Percentiles rank a stretch among this genome's conserved stretches.
Evolutionary conservation across 2,113 vertebrate genomes (phyloP).

Genomic region (Hypanus sabinus): DNA sequence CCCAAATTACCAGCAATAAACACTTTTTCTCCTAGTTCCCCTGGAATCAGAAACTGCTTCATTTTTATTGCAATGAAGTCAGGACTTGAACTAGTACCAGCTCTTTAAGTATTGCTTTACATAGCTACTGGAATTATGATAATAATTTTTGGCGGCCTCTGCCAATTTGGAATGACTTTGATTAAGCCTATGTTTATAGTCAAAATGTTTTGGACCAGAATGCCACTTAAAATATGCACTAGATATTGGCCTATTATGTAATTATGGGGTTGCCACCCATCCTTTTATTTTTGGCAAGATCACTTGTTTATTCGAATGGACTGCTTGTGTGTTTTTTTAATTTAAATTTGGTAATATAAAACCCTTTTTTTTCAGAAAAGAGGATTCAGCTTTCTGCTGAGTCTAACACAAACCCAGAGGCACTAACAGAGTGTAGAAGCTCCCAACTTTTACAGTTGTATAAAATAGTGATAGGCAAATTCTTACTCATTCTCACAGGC

Average conservation of each 20-base stretch:
- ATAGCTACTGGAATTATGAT: neutral
- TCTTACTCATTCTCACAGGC: no score
- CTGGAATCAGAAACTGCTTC: neutral
- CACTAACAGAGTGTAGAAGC: neutral
- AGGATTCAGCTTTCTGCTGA: neutral
- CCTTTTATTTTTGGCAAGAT: neutral
- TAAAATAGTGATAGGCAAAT: neutral
- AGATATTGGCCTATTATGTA: neutral
- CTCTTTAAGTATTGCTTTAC: neutral
- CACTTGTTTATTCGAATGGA: neutral
- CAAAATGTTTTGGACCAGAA: neutral
- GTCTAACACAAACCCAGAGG: neutral
- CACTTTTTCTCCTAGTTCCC: neutral
- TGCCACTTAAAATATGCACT: constrained; percentile 14
- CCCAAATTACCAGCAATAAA: neutral
- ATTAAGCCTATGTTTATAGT: neutral
- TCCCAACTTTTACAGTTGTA: neutral
- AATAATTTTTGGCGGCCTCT: neutral
- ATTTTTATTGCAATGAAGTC: neutral
- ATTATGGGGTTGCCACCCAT: constrained; percentile 15
- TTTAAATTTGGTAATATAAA: neutral
- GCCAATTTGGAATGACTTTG: neutral
- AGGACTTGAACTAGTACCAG: no score
- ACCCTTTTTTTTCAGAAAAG: neutral
- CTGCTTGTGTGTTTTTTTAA: neutral